Percentiles rank a stretch among this genome's conserved stretches.
Conservation (phyloP, 2,888 invertebrate species). For the Torymus auratus region DNA sequence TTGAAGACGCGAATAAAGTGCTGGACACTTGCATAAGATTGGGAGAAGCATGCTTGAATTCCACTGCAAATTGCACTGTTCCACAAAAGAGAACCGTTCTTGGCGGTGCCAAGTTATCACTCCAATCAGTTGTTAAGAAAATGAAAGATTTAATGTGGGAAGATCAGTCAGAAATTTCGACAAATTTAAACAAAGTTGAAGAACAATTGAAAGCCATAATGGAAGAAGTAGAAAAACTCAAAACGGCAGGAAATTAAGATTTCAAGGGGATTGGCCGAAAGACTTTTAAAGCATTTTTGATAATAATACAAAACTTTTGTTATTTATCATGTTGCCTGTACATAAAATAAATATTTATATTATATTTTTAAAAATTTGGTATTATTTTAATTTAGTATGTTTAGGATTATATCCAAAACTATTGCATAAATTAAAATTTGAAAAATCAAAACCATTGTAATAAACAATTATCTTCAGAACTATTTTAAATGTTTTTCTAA, state of each 20-base stretch:
- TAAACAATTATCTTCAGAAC: too few species aligned
- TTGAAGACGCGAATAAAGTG: conserved; percentile 80
- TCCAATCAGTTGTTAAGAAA: conserved; percentile 74
- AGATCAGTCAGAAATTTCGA: conserved; percentile 68
- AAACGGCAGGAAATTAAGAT: conserved; percentile 8
- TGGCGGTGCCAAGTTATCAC: conserved; percentile 71
- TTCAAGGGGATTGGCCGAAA: too few species aligned
- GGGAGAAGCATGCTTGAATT: conserved; percentile 79
- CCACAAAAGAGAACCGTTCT: conserved; percentile 73
- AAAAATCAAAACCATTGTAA: too few species aligned
- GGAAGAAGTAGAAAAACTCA: conserved; percentile 63
- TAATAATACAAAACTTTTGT: too few species aligned
- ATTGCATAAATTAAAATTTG: too few species aligned
- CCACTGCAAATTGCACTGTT: conserved; percentile 68
- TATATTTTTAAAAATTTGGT: too few species aligned
- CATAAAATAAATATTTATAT: too few species aligned
- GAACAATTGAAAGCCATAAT: conserved; percentile 67
- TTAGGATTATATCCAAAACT: too few species aligned
- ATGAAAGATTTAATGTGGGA: conserved; percentile 75
- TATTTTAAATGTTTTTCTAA: too few species aligned
- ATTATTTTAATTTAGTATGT: too few species aligned
- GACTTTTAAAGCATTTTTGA: too few species aligned
- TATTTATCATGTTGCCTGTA: too few species aligned
- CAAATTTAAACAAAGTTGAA: conserved; percentile 69
- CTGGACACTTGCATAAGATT: conserved; percentile 81